Percentiles rank a stretch among this genome's conserved stretches.
Conservation (phyloP, 2,113 vertebrate genomes). For the Pyxicephalus adspersus region DNA sequence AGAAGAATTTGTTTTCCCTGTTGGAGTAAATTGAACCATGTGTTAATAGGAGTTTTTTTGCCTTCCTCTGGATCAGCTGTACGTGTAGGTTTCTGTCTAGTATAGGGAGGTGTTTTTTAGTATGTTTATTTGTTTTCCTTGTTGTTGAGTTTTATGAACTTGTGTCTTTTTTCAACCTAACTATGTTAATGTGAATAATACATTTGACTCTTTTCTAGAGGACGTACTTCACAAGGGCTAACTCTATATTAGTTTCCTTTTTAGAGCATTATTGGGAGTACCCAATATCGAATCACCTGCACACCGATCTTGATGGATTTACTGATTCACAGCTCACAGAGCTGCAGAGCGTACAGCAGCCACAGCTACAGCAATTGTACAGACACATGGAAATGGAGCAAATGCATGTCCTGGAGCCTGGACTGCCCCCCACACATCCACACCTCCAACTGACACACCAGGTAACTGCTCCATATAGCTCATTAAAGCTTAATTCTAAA, state of each 20-base stretch:
- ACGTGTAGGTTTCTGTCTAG: no score
- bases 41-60: no score
- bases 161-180: no score
- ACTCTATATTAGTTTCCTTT: conserved; percentile 28
- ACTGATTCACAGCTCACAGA: conserved; percentile 93
- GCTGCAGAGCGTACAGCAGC: conserved; percentile 90
- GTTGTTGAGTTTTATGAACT: no score
- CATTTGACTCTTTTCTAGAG: no score
- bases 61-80: no score
- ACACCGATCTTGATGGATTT: conserved; percentile 88
- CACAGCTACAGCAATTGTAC: conserved; percentile 85
- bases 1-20: no score
- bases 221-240: background rate
- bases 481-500: no score
- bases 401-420: conserved; percentile 84
- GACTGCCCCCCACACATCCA: conserved; percentile 73
- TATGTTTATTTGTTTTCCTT: no score
- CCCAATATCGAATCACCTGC: conserved; percentile 77
- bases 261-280: conserved; percentile 94
- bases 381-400: conserved; percentile 85
- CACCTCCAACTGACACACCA: conserved; percentile 72
- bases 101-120: no score
- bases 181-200: no score
- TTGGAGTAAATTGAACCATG: no score
- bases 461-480: conserved; percentile 62